Percentiles rank a stretch among this genome's conserved stretches.
phyloP scores from a whole-genome alignment of 2,797 vertebrate species.

The Graptemys geographica region DNA sequence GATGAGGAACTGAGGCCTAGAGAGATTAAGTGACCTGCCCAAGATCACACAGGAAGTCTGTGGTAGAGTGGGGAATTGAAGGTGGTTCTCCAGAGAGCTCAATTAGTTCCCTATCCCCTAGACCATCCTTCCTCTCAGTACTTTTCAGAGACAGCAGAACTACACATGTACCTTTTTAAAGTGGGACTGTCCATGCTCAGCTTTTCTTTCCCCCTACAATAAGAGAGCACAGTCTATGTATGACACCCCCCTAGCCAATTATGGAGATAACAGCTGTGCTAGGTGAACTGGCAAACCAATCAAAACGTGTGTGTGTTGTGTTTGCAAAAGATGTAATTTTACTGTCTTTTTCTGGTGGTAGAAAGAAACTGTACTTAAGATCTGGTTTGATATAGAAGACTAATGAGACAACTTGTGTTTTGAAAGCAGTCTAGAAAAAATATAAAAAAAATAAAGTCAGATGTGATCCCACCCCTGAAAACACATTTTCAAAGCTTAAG shows the following conservation, averaged over 20 bases:
- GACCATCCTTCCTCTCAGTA: background rate
- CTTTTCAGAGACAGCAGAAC: background rate
- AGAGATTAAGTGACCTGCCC: too few relatives aligned
- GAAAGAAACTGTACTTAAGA: background rate
- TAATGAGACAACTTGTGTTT: background rate
- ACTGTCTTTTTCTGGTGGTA: background rate
- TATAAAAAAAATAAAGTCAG: accelerated
- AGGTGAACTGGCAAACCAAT: background rate
- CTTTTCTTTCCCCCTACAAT: background rate
- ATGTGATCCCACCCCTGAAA: background rate
- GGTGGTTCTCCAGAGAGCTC: too few relatives aligned
- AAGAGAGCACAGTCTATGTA: background rate
- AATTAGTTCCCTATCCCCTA: too few relatives aligned
- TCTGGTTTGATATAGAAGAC: background rate
- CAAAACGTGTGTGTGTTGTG: background rate
- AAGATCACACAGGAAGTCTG: too few relatives aligned
- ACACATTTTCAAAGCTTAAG: too few relatives aligned
- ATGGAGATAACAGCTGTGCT: background rate
- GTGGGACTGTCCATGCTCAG: background rate
- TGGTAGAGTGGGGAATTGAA: too few relatives aligned
- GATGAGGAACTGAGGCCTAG: too few relatives aligned
- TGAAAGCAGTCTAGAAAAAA: background rate
- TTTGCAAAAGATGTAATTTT: background rate
- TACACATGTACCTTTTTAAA: background rate
- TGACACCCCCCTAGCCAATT: background rate